Evolutionary conservation across 2,888 invertebrate species (phyloP).

Genomic region (Sarcophaga subvicina): DNA sequence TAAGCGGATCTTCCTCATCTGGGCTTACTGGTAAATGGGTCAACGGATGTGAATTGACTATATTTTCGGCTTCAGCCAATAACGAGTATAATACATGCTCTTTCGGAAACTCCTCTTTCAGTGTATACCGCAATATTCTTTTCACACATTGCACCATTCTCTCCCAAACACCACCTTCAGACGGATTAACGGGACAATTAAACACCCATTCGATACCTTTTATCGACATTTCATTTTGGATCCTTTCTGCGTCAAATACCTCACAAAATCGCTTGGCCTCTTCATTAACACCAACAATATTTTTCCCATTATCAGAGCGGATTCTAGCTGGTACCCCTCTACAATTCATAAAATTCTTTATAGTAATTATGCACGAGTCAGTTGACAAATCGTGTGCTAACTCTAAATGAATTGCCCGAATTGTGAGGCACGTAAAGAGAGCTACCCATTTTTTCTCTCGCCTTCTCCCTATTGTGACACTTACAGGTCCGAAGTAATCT

Average conservation of each 20-base stretch:
- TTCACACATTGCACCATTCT: constrained; percentile 60
- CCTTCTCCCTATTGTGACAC: constrained; percentile 47
- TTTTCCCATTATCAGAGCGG: constrained; percentile 60
- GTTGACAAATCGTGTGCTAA: constrained; percentile 63
- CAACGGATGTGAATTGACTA: no score
- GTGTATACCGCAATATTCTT: not conserved
- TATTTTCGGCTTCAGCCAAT: no score
- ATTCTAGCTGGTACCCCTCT: constrained; percentile 47
- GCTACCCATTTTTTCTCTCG: constrained; percentile 56
- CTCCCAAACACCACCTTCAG: constrained; percentile 61
- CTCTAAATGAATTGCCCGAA: constrained; percentile 52
- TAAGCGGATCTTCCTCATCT: no score
- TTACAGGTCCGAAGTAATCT: constrained; percentile 65
- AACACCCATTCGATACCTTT: constrained; percentile 68
- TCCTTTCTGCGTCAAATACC: constrained; percentile 30
- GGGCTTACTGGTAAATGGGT: no score
- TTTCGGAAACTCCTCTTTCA: no score
- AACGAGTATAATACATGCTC: no score
- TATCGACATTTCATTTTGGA: constrained; percentile 40
- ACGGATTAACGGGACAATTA: constrained; percentile 60
- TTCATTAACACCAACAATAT: constrained; percentile 49
- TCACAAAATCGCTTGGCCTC: constrained; percentile 30
- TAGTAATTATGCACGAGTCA: constrained; percentile 64
- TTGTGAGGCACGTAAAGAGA: constrained; percentile 54
- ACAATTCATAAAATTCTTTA: constrained; percentile 67